A percentile compares a stretch with the other conserved stretches of the same genome.
Evolutionary conservation across 2,797 vertebrate species (phyloP).

Genomic region (Xenopus petersii): DNA sequence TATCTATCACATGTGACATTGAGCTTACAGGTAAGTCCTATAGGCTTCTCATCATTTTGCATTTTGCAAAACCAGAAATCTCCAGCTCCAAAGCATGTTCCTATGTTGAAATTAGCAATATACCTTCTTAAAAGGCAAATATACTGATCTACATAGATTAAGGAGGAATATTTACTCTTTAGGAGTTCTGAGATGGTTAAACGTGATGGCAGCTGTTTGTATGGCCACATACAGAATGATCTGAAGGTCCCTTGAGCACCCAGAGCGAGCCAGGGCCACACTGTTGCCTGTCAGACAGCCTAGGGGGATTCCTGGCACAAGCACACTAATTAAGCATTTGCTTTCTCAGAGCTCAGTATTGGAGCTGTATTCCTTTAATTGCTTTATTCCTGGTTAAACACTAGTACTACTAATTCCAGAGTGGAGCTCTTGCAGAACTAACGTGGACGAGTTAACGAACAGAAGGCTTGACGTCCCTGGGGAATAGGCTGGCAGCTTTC

Average conservation of each 20-base stretch:
- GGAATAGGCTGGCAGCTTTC: background rate
- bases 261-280: slow-evolving; percentile 21
- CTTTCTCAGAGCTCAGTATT: slow-evolving; percentile 25
- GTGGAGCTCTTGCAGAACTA: background rate
- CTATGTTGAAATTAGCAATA: no score
- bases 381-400: background rate
- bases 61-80: no score
- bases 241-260: slow-evolving; percentile 23
- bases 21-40: no score
- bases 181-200: background rate
- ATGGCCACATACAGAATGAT: slow-evolving; percentile 28
- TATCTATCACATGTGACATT: no score
- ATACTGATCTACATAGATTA: no score
- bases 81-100: no score
- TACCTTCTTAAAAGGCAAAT: no score
- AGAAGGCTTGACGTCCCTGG: background rate
- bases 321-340: slow-evolving; percentile 34
- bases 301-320: slow-evolving; percentile 26
- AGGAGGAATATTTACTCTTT: background rate
- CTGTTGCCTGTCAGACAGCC: slow-evolving; percentile 17
- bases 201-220: slow-evolving; percentile 17
- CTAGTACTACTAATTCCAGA: background rate
- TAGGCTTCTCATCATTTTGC: no score
- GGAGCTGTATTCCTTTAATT: background rate
- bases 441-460: background rate